A percentile compares a stretch with the other conserved stretches of the same genome.
These are phyloP conservation scores for Nothoprocta perdicaria DNA, from an alignment of 2,113 vertebrate genomes.

Conservation along the genomic window DNA sequence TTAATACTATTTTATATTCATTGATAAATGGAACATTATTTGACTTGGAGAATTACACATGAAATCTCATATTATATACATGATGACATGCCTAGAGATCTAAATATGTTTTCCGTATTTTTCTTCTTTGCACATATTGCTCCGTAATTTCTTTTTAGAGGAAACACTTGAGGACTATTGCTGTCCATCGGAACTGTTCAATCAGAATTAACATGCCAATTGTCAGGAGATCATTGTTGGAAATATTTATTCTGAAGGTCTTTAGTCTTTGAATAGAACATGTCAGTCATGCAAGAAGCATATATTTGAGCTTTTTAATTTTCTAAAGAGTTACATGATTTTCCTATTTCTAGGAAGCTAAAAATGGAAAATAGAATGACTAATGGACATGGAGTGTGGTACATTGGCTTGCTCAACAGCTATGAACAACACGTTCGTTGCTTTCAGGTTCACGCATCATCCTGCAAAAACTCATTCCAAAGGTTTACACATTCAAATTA, in stretches of 20 bases:
- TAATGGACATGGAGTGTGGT: not conserved
- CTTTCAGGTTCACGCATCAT: not conserved
- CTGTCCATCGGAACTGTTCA: constrained; percentile 70
- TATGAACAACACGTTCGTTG: not conserved
- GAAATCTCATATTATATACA: not conserved
- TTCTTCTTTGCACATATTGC: not conserved
- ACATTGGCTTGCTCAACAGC: not conserved
- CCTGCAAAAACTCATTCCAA: not conserved
- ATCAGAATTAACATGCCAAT: constrained; percentile 46
- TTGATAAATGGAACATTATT: not conserved
- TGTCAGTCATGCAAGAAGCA: not conserved
- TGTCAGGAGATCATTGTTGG: constrained; percentile 36
- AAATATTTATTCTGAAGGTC: constrained; percentile 36
- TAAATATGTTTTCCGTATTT: constrained; percentile 49
- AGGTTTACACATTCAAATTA: constrained; percentile 43
- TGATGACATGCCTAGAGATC: constrained; percentile 3
- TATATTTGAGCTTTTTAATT: not conserved
- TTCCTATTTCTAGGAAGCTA: not conserved
- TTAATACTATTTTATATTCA: constrained; percentile 27
- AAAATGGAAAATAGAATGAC: constrained; percentile 31
- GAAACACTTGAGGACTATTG: constrained; percentile 58
- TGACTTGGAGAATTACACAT: constrained; percentile 22
- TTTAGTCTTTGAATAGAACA: constrained; percentile 24
- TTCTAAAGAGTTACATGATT: not conserved
- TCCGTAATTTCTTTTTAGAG: constrained; percentile 39